phyloP scores from a whole-genome alignment of 1,140 invertebrate genomes.

The Mamestra configurata region DNA sequence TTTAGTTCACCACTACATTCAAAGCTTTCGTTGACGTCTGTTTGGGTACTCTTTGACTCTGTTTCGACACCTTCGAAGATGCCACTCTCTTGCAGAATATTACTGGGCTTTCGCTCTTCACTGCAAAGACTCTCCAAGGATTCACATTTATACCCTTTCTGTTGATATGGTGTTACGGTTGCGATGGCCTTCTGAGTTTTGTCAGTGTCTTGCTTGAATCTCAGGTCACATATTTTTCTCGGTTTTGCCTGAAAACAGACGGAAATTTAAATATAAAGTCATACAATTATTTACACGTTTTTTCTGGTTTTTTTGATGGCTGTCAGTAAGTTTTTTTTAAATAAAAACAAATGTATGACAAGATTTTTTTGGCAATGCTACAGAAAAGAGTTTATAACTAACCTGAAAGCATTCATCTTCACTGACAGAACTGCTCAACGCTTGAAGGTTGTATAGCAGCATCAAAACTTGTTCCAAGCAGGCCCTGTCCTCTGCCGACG shows the following conservation, averaged over 20 bases:
- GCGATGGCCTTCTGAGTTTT: slow-evolving; percentile 86
- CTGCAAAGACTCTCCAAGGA: slow-evolving; percentile 78
- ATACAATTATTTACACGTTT: not conserved
- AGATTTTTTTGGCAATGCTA: not conserved
- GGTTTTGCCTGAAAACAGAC: slow-evolving; percentile 78
- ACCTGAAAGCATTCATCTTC: slow-evolving; percentile 87
- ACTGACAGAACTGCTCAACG: slow-evolving; percentile 86
- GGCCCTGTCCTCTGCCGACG: slow-evolving; percentile 87
- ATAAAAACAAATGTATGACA: slow-evolving; percentile 43
- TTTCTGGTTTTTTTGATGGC: not conserved
- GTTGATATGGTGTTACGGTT: slow-evolving; percentile 86
- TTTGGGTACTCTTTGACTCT: slow-evolving; percentile 87
- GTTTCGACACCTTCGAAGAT: slow-evolving; percentile 89
- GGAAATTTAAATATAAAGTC: slow-evolving; percentile 57
- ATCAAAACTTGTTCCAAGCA: slow-evolving; percentile 89
- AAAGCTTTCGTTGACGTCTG: slow-evolving; percentile 86
- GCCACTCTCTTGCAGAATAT: slow-evolving; percentile 90
- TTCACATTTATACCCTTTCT: slow-evolving; percentile 82
- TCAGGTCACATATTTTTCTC: slow-evolving; percentile 80
- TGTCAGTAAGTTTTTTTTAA: slow-evolving; percentile 17
- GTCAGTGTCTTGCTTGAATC: slow-evolving; percentile 77
- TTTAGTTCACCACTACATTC: slow-evolving; percentile 85
- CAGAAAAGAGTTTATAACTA: slow-evolving; percentile 32
- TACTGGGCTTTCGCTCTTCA: slow-evolving; percentile 81
- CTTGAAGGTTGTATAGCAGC: slow-evolving; percentile 88